Evolutionary conservation across 2,888 invertebrate species (phyloP), one percentile per base, ranked within the genome.

Genomic region (Poecilobothrus nobilitatus): DNA sequence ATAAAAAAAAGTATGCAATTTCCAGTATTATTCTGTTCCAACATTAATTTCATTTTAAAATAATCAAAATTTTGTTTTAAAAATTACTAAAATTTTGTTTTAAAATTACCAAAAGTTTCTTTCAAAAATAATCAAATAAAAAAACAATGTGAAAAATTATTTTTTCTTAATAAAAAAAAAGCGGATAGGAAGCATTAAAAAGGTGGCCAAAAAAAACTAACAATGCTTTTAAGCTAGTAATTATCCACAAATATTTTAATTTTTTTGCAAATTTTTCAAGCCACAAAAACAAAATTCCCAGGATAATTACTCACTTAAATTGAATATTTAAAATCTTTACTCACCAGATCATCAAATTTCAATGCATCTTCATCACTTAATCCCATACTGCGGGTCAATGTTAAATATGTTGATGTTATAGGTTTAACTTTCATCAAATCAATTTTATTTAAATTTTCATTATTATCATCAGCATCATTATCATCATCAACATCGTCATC

Each of bases 401-500:
- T 92, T 81, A 95, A 84, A 82, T 94, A 94, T 53, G 93, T 91
- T 68, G 94, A 93, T 66, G 94, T 95, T 74, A 94, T 94, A 66
- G 95, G 94, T 76, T 94, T 87, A 76, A 91, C 69, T 12, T 91
- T 84, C 68, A 77, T 76, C 72, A 81, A 74, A 27, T 81, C 81
- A 22, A 81, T 70, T 0, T 70, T 71, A 22, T 61, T 33, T 44
- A 27, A 20, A 63, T 63, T 63, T 63, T 63, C 8, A 21, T 63
- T 18, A 37, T 9, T 65, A n/a, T 34, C 34, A 33, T 20, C 10
- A 37, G 9, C 20, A 20, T 37, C 65, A 34, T 65, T 20, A n/a
- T 34, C n/a, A 34, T 33, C 1, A n/a, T 33, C 33, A n/a, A 7
- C 9, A 18, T 33, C 34, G 15, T 22, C 4, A 33, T 65, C 65